Evolutionary conservation across 2,797 vertebrate genomes (phyloP), one percentile per base, ranked within the genome.

Genomic region (Molossus alvarezi): DNA sequence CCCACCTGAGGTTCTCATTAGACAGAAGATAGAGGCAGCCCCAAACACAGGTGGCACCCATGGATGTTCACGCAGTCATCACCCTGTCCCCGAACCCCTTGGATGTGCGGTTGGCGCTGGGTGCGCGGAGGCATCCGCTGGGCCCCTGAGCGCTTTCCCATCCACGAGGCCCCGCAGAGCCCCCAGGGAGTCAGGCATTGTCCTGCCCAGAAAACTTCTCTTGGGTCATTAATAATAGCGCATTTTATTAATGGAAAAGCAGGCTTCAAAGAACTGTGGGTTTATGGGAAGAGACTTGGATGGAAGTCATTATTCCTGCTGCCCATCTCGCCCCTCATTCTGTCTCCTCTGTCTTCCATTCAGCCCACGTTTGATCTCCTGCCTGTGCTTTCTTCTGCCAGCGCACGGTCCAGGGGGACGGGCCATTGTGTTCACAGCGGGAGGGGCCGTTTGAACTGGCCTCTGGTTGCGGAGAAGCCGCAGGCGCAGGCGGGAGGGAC

Each of bases 211-310:
- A 98, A 98, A 97, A 90, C 98, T 98, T 98, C 98, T 97, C 97
- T 98, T 91, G 77, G 98, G 97, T 98, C 98, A 98, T 98, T 98
- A 98, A 98, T 98, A 97, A 97, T 84, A 98, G 97, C 92, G 96
- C 98, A 97, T 98, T 98, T 98, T 98, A 98, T 98, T 98, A 98
- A 99, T 98, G 98, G 98, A 98, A 99, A 98, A 98, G 98, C 98
- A 77, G 98, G 97, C 98, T 98, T 99, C 98, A 99, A 98, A 98
- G 98, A 93, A 96, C 95, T 98, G 98, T 72, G 98, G 98, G 98
- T 98, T 99, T 98, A 98, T 98, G 98, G 98, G 98, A 98, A 98
- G 98, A 98, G 98, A 97, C 93, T 96, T 98, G 98, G 98, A 98
- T 98, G 98, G 98, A 98, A 98, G 98, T 98, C 98, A 98, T 98